These are phyloP conservation scores for Rapana venosa DNA, from an alignment of 2,888 invertebrate genomes.

Conservation along the genomic window DNA sequence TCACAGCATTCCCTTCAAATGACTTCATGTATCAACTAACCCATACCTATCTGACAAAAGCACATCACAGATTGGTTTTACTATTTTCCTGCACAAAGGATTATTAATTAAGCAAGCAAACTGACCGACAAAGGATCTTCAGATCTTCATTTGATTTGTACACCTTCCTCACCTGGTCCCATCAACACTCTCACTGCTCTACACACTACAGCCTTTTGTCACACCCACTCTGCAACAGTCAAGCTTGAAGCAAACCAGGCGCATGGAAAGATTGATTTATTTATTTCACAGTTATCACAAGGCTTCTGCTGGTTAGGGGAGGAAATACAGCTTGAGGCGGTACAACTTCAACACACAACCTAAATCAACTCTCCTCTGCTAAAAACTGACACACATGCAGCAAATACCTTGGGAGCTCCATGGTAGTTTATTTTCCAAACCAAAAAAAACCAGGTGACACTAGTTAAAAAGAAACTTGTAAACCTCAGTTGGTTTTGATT, in stretches of 20 bases:
- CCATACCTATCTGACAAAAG: too few species aligned
- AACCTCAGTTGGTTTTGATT: background rate
- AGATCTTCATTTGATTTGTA: too few species aligned
- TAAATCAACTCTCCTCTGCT: background rate
- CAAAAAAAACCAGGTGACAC: background rate
- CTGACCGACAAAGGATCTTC: too few species aligned
- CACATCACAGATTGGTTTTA: too few species aligned
- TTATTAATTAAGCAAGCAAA: too few species aligned
- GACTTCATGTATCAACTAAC: too few species aligned
- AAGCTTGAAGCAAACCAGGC: too few species aligned
- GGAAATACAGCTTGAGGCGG: background rate
- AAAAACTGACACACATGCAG: background rate
- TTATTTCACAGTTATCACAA: slow-evolving; percentile 14
- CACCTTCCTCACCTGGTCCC: background rate
- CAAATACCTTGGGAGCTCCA: background rate
- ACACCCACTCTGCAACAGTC: background rate
- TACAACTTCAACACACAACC: background rate
- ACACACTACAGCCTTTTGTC: background rate
- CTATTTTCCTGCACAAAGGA: too few species aligned
- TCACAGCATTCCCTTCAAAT: too few species aligned
- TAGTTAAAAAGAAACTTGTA: background rate
- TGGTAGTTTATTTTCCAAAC: background rate
- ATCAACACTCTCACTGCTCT: background rate
- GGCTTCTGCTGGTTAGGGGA: background rate
- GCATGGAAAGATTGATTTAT: background rate